Conservation (phyloP, 2,797 vertebrate genomes). For the Melanotaenia parkinsoni region DNA sequence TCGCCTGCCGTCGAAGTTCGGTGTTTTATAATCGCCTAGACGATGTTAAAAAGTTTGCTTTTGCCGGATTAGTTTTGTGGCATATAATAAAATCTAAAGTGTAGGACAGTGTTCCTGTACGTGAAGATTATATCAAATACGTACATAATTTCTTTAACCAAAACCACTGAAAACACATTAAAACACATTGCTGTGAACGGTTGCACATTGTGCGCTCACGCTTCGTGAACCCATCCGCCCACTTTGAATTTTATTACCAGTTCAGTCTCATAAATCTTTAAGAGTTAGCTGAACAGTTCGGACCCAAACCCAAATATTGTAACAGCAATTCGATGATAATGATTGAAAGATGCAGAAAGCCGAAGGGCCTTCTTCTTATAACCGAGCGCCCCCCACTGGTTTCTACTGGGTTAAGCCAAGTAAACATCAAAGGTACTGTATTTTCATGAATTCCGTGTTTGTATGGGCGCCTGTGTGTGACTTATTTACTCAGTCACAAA, state of each 20-base stretch:
- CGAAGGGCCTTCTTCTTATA: background rate
- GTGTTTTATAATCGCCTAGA: background rate
- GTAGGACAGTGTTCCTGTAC: conserved; percentile 15
- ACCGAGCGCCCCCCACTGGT: conserved; percentile 45
- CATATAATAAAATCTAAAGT: background rate
- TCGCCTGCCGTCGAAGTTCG: background rate
- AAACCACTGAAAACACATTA: background rate
- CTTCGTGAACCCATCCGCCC: background rate
- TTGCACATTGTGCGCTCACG: background rate
- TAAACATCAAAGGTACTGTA: background rate
- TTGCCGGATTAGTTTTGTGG: background rate
- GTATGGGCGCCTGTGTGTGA: too few relatives aligned
- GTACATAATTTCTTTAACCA: background rate
- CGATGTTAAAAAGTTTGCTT: background rate
- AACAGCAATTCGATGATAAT: background rate
- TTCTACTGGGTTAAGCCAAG: conserved; percentile 21
- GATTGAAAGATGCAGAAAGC: background rate
- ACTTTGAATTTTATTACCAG: background rate
- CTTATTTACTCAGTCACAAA: too few relatives aligned
- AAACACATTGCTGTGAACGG: background rate
- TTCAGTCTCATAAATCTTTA: background rate
- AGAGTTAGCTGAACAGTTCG: background rate
- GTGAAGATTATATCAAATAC: background rate
- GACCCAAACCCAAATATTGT: background rate
- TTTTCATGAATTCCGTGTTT: too few relatives aligned